Percentiles rank a stretch among this genome's conserved stretches.
Conservation (phyloP, 2,888 invertebrate species). For the Netelia inedita region DNA sequence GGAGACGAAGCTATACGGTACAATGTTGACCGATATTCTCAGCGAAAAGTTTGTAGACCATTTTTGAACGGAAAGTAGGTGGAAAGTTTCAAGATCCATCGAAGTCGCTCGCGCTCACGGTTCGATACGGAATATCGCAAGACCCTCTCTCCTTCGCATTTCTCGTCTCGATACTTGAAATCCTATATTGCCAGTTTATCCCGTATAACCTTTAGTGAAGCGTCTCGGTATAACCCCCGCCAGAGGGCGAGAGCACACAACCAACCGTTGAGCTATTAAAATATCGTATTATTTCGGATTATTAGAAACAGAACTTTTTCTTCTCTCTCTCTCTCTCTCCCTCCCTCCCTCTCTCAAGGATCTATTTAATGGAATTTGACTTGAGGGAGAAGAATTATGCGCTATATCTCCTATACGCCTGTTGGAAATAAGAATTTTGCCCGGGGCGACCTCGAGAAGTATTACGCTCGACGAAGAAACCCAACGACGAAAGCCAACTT, state of each 20-base stretch:
- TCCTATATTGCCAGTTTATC: conserved; percentile 64
- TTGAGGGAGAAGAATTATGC: neutral
- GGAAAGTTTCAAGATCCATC: conserved; percentile 65
- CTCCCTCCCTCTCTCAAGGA: neutral
- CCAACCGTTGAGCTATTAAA: conserved; percentile 32
- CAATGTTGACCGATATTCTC: conserved; percentile 67
- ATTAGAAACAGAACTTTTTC: conserved; percentile 28
- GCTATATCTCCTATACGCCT: neutral
- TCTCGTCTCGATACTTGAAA: conserved; percentile 40
- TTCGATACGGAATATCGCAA: conserved; percentile 39
- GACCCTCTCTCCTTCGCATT: conserved; percentile 15
- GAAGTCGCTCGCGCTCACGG: conserved; percentile 42
- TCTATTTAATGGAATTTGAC: conserved; percentile 15
- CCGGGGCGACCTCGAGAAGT: neutral
- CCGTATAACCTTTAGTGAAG: conserved; percentile 28
- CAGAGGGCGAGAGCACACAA: conserved; percentile 21
- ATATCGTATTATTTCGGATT: conserved; percentile 56
- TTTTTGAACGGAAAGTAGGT: conserved; percentile 59
- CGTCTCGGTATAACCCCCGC: conserved; percentile 19
- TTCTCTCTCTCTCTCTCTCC: neutral
- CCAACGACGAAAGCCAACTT: conserved; percentile 21
- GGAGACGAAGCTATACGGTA: conserved; percentile 48
- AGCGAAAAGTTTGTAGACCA: conserved; percentile 55
- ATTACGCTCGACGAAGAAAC: neutral
- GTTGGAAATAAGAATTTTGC: neutral